Conservation (phyloP, 1,140 invertebrate species). For the Bombus consobrinus region DNA sequence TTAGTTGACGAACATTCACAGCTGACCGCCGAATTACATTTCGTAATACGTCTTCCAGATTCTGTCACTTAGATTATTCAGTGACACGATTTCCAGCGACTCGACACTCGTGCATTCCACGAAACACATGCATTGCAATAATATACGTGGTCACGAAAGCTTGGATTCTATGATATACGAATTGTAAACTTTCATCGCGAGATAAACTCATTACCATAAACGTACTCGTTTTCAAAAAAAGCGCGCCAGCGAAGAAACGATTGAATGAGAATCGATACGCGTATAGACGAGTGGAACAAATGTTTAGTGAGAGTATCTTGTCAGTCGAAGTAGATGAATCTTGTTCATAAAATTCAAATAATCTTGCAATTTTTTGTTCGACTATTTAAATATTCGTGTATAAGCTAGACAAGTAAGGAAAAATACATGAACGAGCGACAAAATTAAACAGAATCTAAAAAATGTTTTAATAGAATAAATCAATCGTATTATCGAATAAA, state of each 20-base stretch:
- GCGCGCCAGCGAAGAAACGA: not conserved
- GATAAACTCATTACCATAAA: not conserved
- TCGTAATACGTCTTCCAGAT: slow-evolving; percentile 32
- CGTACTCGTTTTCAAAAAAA: not conserved
- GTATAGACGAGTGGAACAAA: not conserved
- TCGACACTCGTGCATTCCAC: not conserved
- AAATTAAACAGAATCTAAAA: not conserved
- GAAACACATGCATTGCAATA: not conserved
- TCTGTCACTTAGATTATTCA: slow-evolving; percentile 24
- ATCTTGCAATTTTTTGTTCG: not conserved
- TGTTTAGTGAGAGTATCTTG: too few relatives aligned
- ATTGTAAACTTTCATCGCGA: not conserved
- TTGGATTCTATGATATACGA: not conserved
- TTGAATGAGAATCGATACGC: not conserved
- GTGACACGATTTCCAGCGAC: slow-evolving; percentile 22
- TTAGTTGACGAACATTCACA: slow-evolving; percentile 62
- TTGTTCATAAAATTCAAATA: too few relatives aligned
- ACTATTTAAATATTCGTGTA: not conserved
- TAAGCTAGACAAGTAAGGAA: not conserved
- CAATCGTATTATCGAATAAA: not conserved
- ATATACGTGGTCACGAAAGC: slow-evolving; percentile 31
- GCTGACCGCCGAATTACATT: slow-evolving; percentile 54
- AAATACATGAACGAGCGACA: too few relatives aligned
- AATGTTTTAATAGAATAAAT: not conserved
- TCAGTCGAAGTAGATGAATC: too few relatives aligned